A percentile compares a stretch with the other conserved stretches of the same genome.
These are phyloP conservation scores for Agonopterix subpropinquella DNA, from an alignment of 2,888 invertebrate genomes.

Conservation along the genomic window DNA sequence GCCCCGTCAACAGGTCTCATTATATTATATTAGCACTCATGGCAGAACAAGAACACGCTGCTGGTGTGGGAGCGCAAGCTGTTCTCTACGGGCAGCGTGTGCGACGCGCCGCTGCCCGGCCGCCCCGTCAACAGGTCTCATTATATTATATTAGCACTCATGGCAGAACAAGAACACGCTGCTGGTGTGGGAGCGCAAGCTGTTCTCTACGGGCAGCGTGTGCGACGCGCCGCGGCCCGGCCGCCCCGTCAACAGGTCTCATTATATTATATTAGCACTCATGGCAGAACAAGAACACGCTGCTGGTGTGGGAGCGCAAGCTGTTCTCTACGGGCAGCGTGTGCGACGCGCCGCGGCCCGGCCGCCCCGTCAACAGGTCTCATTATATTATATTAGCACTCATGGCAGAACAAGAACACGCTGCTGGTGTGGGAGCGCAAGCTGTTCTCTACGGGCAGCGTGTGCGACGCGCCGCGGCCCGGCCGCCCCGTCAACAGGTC, in stretches of 20 bases:
- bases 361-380: slow-evolving; percentile 44
- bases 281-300: slow-evolving; percentile 44
- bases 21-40: too few relatives aligned
- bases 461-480: slow-evolving; percentile 50
- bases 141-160: too few relatives aligned
- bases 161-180: slow-evolving; percentile 46
- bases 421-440: slow-evolving; percentile 51
- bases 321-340: slow-evolving; percentile 53
- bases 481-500: slow-evolving; percentile 48
- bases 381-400: too few relatives aligned
- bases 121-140: slow-evolving; percentile 40
- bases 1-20: slow-evolving; percentile 38
- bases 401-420: slow-evolving; percentile 46
- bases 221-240: slow-evolving; percentile 54
- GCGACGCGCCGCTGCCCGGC: slow-evolving; percentile 52
- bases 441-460: slow-evolving; percentile 50
- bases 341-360: slow-evolving; percentile 50
- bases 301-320: slow-evolving; percentile 51
- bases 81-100: slow-evolving; percentile 51
- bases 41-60: slow-evolving; percentile 44
- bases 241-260: slow-evolving; percentile 40
- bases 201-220: slow-evolving; percentile 52
- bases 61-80: slow-evolving; percentile 53
- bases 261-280: too few relatives aligned
- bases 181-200: slow-evolving; percentile 50